Conservation (phyloP, 2,888 invertebrate genomes). For the Peribatodes rhomboidaria region DNA sequence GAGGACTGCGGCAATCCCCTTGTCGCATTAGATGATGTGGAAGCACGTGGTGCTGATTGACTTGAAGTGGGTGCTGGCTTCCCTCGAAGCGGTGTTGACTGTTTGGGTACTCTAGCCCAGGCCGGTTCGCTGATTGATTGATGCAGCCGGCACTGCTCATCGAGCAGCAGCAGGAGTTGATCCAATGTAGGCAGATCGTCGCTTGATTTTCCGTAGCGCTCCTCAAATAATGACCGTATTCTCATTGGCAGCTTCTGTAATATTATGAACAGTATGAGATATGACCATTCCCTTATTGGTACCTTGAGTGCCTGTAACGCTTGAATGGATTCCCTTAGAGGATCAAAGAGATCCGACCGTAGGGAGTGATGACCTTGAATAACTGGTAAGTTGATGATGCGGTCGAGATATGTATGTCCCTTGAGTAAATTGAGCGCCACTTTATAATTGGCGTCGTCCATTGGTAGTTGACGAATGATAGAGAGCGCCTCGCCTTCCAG, state of each 20-base stretch:
- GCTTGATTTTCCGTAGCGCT: neutral
- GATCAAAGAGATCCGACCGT: neutral
- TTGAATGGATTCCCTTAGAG: neutral
- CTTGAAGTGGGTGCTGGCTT: too few species aligned
- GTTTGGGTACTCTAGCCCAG: neutral
- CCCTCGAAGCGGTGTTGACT: too few species aligned
- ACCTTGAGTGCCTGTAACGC: neutral
- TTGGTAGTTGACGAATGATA: neutral
- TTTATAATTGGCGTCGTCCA: neutral
- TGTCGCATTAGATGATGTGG: too few species aligned
- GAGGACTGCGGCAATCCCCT: neutral
- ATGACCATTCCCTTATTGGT: conserved; percentile 1
- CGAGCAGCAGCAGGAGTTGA: neutral
- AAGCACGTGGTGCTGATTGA: too few species aligned
- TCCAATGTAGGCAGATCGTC: neutral
- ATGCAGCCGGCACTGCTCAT: conserved; percentile 3
- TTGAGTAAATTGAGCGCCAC: neutral
- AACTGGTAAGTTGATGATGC: neutral
- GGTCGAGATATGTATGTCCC: neutral
- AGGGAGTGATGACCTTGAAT: neutral
- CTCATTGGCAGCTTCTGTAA: neutral
- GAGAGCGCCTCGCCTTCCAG: neutral
- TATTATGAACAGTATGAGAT: neutral
- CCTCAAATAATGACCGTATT: neutral
- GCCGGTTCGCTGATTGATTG: too few species aligned